Evolutionary conservation across 2,113 vertebrate species (phyloP).

Genomic region (Anarrhichthys ocellatus): DNA sequence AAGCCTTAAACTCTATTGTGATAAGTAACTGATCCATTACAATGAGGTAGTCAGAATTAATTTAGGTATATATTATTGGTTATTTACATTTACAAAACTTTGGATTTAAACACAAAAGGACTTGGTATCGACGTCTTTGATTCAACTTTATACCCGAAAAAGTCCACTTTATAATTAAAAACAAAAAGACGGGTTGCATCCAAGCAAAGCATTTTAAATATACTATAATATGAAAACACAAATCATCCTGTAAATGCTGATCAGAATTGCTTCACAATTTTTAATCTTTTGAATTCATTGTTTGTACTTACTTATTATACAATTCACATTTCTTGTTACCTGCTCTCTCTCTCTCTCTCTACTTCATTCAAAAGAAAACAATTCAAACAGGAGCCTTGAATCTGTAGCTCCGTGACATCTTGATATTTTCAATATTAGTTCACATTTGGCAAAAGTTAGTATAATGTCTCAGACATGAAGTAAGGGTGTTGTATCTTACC

Average conservation of each 20-base stretch:
- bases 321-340: background rate
- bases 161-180: background rate
- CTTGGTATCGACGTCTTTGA: background rate
- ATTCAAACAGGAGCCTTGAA: background rate
- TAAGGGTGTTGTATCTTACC: background rate
- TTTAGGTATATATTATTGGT: background rate
- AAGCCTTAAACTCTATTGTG: background rate
- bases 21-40: background rate
- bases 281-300: background rate
- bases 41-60: background rate
- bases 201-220: background rate
- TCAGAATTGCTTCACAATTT: background rate
- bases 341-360: constrained; percentile 10
- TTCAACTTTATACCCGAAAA: background rate
- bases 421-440: background rate
- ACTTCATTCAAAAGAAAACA: background rate
- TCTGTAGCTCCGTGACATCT: background rate
- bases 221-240: background rate
- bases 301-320: background rate
- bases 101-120: background rate
- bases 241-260: background rate
- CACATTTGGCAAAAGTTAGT: background rate
- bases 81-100: background rate
- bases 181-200: background rate
- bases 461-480: background rate